These are phyloP conservation scores for Phalera bucephala DNA, from an alignment of 2,888 invertebrate species.

Conservation along the genomic window DNA sequence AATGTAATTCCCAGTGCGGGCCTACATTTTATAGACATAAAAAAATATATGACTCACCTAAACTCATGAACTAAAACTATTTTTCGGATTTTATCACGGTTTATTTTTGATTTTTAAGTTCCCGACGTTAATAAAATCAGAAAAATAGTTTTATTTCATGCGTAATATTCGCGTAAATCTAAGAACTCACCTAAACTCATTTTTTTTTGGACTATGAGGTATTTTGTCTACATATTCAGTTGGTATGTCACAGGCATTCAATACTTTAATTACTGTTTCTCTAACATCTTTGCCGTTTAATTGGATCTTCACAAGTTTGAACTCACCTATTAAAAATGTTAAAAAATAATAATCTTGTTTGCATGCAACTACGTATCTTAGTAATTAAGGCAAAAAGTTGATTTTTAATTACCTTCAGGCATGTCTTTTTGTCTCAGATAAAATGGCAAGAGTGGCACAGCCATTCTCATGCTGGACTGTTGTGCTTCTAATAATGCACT, in stretches of 20 bases:
- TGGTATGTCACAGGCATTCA: conserved; percentile 92
- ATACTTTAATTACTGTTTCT: conserved; percentile 88
- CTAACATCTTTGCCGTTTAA: conserved; percentile 87
- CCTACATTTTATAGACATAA: too few species aligned
- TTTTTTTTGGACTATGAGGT: conserved; percentile 54
- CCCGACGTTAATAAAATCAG: too few species aligned
- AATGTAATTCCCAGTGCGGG: too few species aligned
- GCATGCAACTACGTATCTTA: not conserved
- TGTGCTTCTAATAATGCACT: conserved; percentile 93
- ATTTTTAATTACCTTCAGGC: conserved; percentile 77
- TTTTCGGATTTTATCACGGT: too few species aligned
- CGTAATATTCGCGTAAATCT: too few species aligned
- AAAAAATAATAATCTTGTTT: not conserved
- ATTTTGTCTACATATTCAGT: conserved; percentile 94
- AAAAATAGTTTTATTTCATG: too few species aligned
- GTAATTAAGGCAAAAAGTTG: too few species aligned
- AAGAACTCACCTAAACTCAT: conserved; percentile 47
- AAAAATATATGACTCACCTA: not conserved
- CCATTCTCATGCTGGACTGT: conserved; percentile 84
- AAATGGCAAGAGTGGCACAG: conserved; percentile 87
- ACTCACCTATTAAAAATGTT: conserved; percentile 80
- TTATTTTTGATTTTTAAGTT: too few species aligned
- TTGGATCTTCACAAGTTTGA: conserved; percentile 89
- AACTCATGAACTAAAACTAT: too few species aligned
- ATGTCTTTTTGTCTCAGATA: conserved; percentile 88